A percentile compares a stretch with the other conserved stretches of the same genome.
Conservation (phyloP, 2,113 vertebrate genomes). For the Tenebrosternarchus preto region DNA sequence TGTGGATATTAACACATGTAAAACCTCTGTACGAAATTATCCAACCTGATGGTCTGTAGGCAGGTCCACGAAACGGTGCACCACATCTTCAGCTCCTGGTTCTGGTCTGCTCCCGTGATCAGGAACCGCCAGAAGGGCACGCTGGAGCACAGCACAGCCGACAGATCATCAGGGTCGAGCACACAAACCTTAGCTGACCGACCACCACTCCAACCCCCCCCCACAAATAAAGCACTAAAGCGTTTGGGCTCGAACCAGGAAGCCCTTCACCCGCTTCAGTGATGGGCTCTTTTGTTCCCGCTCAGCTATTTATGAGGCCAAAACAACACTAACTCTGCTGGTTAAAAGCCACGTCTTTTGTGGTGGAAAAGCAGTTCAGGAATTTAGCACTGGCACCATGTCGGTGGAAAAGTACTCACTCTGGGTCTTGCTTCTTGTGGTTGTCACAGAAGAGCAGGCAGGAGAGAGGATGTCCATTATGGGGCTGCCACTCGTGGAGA, state of each 20-base stretch:
- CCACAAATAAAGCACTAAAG: too few relatives aligned
- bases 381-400: too few relatives aligned
- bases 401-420: slow-evolving; percentile 77
- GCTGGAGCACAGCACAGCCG: slow-evolving; percentile 65
- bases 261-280: too few relatives aligned
- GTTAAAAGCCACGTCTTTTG: too few relatives aligned
- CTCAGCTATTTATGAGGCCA: too few relatives aligned
- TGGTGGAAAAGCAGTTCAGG: too few relatives aligned
- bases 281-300: too few relatives aligned
- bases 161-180: too few relatives aligned
- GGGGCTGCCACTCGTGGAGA: slow-evolving; percentile 94
- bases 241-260: too few relatives aligned
- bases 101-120: slow-evolving; percentile 95
- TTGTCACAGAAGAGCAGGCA: slow-evolving; percentile 98
- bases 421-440: slow-evolving; percentile 97
- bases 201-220: too few relatives aligned
- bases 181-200: too few relatives aligned
- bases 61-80: slow-evolving; percentile 98
- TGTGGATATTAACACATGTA: not conserved
- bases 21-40: not conserved
- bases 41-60: slow-evolving; percentile 89
- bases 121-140: slow-evolving; percentile 98
- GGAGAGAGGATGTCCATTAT: slow-evolving; percentile 89
- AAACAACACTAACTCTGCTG: too few relatives aligned
- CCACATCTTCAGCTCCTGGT: slow-evolving; percentile 97